Evolutionary conservation across 2,797 vertebrate species (phyloP).

Genomic region (Psittacula derbiana): DNA sequence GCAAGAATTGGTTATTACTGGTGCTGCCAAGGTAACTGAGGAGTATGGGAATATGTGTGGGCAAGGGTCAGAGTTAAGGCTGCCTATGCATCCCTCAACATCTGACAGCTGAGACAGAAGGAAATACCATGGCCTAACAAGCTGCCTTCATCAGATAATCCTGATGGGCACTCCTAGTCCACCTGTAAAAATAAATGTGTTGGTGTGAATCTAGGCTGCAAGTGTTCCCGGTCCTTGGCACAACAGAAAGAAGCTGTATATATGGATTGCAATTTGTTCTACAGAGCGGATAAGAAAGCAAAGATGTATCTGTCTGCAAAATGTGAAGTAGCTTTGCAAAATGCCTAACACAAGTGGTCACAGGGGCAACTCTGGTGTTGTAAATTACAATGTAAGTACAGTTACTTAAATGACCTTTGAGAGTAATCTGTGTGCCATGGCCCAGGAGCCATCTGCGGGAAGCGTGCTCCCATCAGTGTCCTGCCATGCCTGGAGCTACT

Average conservation of each 20-base stretch:
- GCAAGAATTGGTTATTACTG: neutral
- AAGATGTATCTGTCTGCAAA: neutral
- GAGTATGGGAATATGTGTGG: neutral
- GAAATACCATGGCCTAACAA: neutral
- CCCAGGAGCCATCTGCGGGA: neutral
- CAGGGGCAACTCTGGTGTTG: neutral
- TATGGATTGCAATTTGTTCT: neutral
- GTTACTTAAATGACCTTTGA: slow-evolving; percentile 30
- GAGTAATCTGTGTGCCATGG: neutral
- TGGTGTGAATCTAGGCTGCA: neutral
- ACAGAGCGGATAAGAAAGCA: neutral
- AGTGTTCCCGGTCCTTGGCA: neutral
- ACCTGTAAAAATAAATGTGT: neutral
- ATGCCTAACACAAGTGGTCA: neutral
- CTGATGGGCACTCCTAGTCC: neutral
- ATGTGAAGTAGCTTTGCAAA: neutral
- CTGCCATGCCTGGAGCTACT: neutral
- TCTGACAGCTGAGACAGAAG: neutral
- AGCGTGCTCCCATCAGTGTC: neutral
- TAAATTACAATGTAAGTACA: neutral
- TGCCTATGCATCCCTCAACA: neutral
- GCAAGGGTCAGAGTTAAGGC: neutral
- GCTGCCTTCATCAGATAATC: neutral
- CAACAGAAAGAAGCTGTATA: neutral
- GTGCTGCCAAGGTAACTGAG: neutral